These are phyloP conservation scores for Ferrisia virgata DNA, from an alignment of 2,888 invertebrate species.

Conservation along the genomic window DNA sequence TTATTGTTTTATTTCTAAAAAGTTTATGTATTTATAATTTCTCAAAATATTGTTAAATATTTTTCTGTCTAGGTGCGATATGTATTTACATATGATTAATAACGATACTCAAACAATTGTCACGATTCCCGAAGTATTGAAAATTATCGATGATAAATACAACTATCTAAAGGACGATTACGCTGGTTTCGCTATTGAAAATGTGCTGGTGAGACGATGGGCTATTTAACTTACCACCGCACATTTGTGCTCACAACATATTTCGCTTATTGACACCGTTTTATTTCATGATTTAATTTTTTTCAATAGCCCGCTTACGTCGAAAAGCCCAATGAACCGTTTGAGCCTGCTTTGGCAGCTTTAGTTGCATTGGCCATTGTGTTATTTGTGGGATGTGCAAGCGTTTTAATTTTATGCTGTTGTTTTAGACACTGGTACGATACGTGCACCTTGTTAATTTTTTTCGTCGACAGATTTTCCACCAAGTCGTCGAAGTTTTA, in stretches of 20 bases:
- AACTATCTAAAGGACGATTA: slow-evolving; percentile 78
- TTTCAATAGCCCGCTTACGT: slow-evolving; percentile 61
- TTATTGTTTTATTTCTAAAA: too few relatives aligned
- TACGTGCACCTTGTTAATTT: not conserved
- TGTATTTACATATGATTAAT: slow-evolving; percentile 80
- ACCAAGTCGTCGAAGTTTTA: too few relatives aligned
- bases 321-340: slow-evolving; percentile 67
- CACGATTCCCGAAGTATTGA: slow-evolving; percentile 73
- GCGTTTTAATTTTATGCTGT: slow-evolving; percentile 82
- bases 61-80: slow-evolving; percentile 68
- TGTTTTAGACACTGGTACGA: slow-evolving; percentile 78
- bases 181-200: slow-evolving; percentile 70
- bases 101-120: slow-evolving; percentile 69
- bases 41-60: not conserved
- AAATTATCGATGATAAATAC: slow-evolving; percentile 79
- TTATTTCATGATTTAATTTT: not conserved
- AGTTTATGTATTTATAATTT: not conserved
- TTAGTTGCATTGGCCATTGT: slow-evolving; percentile 81
- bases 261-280: not conserved
- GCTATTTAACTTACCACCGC: not conserved
- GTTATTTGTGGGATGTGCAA: slow-evolving; percentile 78
- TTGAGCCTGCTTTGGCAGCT: slow-evolving; percentile 82
- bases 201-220: slow-evolving; percentile 58
- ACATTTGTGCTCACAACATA: not conserved
- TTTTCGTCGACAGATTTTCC: not conserved